These are phyloP conservation scores for Crotalus viridis DNA, from an alignment of 2,113 vertebrate species.

Conservation along the genomic window DNA sequence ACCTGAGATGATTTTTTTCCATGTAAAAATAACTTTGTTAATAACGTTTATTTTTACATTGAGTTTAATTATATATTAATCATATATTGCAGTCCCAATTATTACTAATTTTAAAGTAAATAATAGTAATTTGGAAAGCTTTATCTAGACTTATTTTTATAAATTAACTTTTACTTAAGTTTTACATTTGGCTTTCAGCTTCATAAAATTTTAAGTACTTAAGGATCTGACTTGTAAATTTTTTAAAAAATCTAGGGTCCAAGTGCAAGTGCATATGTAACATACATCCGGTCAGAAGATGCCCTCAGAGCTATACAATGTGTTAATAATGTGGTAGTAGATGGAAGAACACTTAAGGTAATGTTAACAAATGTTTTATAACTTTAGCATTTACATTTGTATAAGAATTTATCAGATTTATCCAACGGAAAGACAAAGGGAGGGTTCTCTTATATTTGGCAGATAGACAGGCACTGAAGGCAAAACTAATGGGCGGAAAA, in stretches of 20 bases:
- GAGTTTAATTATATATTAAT: neutral
- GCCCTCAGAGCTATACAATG: constrained; percentile 98
- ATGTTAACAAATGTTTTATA: constrained; percentile 23
- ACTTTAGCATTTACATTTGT: neutral
- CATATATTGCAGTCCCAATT: neutral
- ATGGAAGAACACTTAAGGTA: constrained; percentile 98
- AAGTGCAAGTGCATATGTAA: constrained; percentile 98
- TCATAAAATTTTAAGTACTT: neutral
- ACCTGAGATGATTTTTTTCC: neutral
- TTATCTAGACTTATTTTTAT: neutral
- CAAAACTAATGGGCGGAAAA: neutral
- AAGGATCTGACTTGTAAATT: neutral
- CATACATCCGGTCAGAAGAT: constrained; percentile 97
- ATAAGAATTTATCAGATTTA: neutral
- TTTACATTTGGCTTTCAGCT: neutral
- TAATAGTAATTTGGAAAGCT: neutral
- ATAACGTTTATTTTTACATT: neutral
- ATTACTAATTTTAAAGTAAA: neutral
- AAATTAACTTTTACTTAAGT: neutral
- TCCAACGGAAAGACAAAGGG: neutral
- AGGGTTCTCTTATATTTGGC: neutral
- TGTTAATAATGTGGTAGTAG: constrained; percentile 98
- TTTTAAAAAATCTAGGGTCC: constrained; percentile 81
- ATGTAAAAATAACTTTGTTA: neutral
- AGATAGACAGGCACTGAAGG: neutral